A percentile compares a stretch with the other conserved stretches of the same genome.
These are phyloP conservation scores for Agrochola lychnidis DNA, from an alignment of 2,888 invertebrate genomes.

Conservation along the genomic window DNA sequence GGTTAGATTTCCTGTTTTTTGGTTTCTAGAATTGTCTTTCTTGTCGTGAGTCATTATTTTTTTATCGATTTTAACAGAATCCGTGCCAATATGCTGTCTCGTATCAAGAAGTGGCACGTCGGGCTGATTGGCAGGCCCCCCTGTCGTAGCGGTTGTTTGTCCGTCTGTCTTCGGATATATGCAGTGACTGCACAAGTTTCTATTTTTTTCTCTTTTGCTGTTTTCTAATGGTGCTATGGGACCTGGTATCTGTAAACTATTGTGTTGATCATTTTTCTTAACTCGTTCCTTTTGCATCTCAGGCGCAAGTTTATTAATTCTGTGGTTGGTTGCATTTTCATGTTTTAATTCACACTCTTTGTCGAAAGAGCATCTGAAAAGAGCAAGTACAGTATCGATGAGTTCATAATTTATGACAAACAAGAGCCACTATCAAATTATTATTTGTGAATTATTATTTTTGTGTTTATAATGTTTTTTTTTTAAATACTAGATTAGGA, in stretches of 20 bases:
- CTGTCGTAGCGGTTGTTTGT: neutral
- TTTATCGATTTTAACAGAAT: neutral
- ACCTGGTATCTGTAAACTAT: conserved; percentile 67
- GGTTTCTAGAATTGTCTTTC: conserved; percentile 1
- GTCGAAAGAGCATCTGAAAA: conserved; percentile 48
- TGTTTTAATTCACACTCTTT: conserved; percentile 33
- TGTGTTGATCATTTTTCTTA: conserved; percentile 49
- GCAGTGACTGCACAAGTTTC: neutral
- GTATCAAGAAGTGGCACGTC: conserved; percentile 14
- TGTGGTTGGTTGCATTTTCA: neutral
- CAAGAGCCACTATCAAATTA: no score
- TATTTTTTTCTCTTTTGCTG: conserved; percentile 8
- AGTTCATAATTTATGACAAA: no score
- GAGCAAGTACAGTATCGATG: no score
- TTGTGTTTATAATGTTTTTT: no score
- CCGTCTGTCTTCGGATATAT: neutral
- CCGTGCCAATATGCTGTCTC: neutral
- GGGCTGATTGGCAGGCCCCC: neutral
- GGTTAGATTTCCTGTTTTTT: conserved; percentile 3
- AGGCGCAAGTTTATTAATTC: neutral
- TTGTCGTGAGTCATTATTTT: neutral
- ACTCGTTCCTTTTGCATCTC: conserved; percentile 16
- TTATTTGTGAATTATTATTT: no score
- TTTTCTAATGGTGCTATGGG: conserved; percentile 54
- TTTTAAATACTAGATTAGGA: no score